Conservation (phyloP, 37 sponge, comb jelly and placozoan species). For the Chondrosia reniformis region DNA sequence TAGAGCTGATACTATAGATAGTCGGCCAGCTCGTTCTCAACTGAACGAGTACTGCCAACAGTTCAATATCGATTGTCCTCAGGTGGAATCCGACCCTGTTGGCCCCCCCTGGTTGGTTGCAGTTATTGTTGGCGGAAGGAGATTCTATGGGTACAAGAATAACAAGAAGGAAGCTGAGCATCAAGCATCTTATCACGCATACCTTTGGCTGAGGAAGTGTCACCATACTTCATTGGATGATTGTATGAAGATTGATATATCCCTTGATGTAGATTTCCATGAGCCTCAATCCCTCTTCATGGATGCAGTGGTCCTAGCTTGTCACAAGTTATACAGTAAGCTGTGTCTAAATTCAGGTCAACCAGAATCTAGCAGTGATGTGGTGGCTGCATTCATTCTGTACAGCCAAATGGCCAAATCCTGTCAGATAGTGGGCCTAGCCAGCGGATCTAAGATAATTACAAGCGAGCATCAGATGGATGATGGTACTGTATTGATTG, state of each 20-base stretch:
- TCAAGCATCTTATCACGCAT: neutral
- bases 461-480: neutral
- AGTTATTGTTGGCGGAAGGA: neutral
- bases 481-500: neutral
- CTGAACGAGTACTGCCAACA: conserved; percentile 8
- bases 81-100: no score
- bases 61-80: neutral
- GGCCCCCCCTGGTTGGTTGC: neutral
- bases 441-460: conserved; percentile 11
- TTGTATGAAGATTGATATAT: no score
- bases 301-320: neutral
- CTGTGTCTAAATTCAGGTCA: neutral
- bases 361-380: conserved; percentile 7
- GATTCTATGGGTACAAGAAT: neutral
- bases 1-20: no score
- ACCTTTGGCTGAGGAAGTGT: neutral
- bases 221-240: no score
- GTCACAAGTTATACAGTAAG: neutral
- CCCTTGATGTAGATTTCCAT: no score
- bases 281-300: neutral
- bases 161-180: conserved; percentile 10
- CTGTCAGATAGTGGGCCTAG: neutral
- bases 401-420: neutral
- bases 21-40: neutral
- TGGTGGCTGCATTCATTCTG: conserved; percentile 2